Percentiles rank a stretch among this genome's conserved stretches.
phyloP scores from a whole-genome alignment of 1,140 invertebrate genomes.

The Microplitis mediator region DNA sequence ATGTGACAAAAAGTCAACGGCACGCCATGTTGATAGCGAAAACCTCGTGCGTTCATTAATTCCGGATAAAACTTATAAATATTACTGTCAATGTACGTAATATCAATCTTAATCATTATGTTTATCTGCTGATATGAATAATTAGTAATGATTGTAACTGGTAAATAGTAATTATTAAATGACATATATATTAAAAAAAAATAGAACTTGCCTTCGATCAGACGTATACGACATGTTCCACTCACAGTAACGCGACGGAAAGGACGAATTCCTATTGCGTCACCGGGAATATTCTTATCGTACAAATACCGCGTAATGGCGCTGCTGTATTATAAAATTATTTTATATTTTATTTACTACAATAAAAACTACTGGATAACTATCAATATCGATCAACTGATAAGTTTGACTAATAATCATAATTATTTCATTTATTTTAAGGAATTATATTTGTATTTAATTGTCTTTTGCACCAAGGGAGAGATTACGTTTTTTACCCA shows the following conservation, averaged over 20 bases:
- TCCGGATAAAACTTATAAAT: constrained; percentile 10
- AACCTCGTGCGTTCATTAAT: constrained; percentile 54
- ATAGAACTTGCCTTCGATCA: constrained; percentile 73
- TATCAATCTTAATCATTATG: neutral
- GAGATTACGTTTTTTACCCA: neutral
- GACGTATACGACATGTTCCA: constrained; percentile 77
- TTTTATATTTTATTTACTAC: too few species aligned
- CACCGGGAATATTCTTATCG: constrained; percentile 41
- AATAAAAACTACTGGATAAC: too few species aligned
- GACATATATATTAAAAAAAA: constrained; percentile 30
- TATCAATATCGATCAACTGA: too few species aligned
- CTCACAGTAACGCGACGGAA: constrained; percentile 73
- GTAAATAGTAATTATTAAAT: constrained; percentile 6
- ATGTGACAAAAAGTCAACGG: constrained; percentile 56
- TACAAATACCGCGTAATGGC: constrained; percentile 31
- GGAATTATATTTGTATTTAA: neutral
- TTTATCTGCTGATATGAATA: neutral
- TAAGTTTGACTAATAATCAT: neutral
- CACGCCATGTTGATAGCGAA: constrained; percentile 76
- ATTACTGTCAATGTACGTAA: neutral
- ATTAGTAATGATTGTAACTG: neutral
- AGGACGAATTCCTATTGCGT: constrained; percentile 64
- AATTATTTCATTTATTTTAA: neutral
- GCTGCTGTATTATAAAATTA: neutral
- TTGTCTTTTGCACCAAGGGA: neutral